A percentile compares a stretch with the other conserved stretches of the same genome.
Conservation (phyloP, 2,113 vertebrate species). For the Pangasianodon gigas region DNA sequence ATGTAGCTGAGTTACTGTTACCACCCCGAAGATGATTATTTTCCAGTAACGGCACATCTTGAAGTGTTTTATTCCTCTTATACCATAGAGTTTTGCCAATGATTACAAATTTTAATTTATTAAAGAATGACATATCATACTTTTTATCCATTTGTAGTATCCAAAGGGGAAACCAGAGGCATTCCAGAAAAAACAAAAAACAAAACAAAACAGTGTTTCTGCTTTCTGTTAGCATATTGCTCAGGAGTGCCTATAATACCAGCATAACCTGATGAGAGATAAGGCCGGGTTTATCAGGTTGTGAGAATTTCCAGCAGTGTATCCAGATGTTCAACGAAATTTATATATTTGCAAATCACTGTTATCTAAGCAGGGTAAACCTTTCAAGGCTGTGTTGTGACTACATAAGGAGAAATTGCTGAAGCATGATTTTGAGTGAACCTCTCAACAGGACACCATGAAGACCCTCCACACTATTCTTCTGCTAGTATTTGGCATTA, state of each 20-base stretch:
- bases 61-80: neutral
- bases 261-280: neutral
- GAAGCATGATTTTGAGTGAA: neutral
- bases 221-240: neutral
- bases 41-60: neutral
- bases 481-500: conserved; percentile 60
- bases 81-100: neutral
- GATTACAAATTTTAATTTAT: neutral
- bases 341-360: neutral
- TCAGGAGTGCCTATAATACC: neutral
- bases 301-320: conserved; percentile 39
- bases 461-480: conserved; percentile 51
- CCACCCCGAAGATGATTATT: neutral
- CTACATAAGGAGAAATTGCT: conserved; percentile 18
- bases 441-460: conserved; percentile 54
- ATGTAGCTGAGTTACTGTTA: neutral
- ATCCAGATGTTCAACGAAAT: conserved; percentile 30
- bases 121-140: neutral
- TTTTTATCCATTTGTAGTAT: neutral
- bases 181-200: neutral
- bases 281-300: neutral
- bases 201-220: neutral
- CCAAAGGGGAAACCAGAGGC: neutral
- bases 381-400: conserved; percentile 24
- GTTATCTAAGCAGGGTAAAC: conserved; percentile 26